Evolutionary conservation across 2,888 invertebrate genomes (phyloP).

Genomic region (Agrypnus murinus): DNA sequence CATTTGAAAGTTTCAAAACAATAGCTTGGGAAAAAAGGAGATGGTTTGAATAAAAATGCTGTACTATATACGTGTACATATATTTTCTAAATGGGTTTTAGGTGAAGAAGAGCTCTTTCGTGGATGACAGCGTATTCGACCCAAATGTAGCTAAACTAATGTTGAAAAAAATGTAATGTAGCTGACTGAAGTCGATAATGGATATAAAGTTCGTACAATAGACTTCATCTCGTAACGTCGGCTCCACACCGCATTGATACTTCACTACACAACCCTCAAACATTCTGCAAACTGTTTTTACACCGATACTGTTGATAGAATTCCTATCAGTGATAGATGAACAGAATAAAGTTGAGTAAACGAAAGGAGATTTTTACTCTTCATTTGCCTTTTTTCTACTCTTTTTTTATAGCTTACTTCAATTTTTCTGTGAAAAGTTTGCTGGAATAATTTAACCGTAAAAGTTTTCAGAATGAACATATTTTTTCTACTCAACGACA

Average conservation of each 20-base stretch:
- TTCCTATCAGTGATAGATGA: conserved; percentile 17
- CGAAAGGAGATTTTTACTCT: not conserved
- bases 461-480: too few relatives aligned
- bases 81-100: conserved; percentile 10
- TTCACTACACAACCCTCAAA: conserved; percentile 37
- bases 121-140: conserved; percentile 2
- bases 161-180: conserved; percentile 39
- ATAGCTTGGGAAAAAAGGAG: not conserved
- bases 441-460: too few relatives aligned
- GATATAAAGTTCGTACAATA: conserved; percentile 49
- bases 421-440: too few relatives aligned
- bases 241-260: conserved; percentile 40
- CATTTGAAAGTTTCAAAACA: conserved; percentile 22
- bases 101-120: conserved; percentile 12
- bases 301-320: conserved; percentile 40
- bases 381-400: too few relatives aligned
- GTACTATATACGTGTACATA: too few relatives aligned
- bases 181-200: conserved; percentile 49
- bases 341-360: conserved; percentile 3
- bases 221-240: conserved; percentile 47
- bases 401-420: too few relatives aligned
- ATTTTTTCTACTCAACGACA: too few relatives aligned
- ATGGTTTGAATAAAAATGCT: not conserved
- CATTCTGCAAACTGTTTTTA: conserved; percentile 46
- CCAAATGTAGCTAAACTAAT: conserved; percentile 36